These are phyloP conservation scores for Patella depressa DNA, from an alignment of 2,888 invertebrate species.

Conservation along the genomic window DNA sequence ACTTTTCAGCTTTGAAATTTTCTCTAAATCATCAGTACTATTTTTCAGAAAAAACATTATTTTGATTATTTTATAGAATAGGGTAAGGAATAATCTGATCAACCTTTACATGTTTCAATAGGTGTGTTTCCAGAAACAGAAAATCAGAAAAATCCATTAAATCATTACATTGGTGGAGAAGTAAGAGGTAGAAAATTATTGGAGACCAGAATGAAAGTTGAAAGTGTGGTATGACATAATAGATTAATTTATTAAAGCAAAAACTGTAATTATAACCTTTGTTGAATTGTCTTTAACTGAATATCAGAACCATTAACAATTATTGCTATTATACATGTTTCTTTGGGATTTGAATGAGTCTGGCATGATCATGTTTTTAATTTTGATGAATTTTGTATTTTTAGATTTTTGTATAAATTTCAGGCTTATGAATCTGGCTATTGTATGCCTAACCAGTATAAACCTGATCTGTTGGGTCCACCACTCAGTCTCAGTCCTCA, in stretches of 20 bases:
- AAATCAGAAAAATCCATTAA: constrained; percentile 51
- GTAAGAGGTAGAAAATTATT: constrained; percentile 76
- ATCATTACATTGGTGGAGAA: constrained; percentile 77
- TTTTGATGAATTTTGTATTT: not conserved
- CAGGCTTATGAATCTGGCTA: constrained; percentile 74
- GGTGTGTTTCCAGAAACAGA: constrained; percentile 53
- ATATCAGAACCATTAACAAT: too few species aligned
- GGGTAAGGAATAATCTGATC: not conserved
- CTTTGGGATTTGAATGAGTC: not conserved
- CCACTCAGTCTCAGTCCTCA: constrained; percentile 82
- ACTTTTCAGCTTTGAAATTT: too few species aligned
- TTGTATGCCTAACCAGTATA: constrained; percentile 80
- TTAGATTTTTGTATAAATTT: constrained; percentile 15
- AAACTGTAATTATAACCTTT: too few species aligned
- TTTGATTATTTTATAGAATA: not conserved
- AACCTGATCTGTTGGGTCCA: constrained; percentile 79
- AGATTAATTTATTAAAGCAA: too few species aligned
- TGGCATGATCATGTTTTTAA: not conserved
- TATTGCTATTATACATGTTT: not conserved
- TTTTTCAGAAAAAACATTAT: not conserved
- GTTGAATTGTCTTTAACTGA: too few species aligned
- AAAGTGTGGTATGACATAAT: constrained; percentile 61
- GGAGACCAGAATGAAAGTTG: constrained; percentile 74
- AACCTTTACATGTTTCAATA: constrained; percentile 27
- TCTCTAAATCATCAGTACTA: too few species aligned